A percentile compares a stretch with the other conserved stretches of the same genome.
Evolutionary conservation across 1,140 invertebrate species (phyloP).

Genomic region (Cyclina sinensis): DNA sequence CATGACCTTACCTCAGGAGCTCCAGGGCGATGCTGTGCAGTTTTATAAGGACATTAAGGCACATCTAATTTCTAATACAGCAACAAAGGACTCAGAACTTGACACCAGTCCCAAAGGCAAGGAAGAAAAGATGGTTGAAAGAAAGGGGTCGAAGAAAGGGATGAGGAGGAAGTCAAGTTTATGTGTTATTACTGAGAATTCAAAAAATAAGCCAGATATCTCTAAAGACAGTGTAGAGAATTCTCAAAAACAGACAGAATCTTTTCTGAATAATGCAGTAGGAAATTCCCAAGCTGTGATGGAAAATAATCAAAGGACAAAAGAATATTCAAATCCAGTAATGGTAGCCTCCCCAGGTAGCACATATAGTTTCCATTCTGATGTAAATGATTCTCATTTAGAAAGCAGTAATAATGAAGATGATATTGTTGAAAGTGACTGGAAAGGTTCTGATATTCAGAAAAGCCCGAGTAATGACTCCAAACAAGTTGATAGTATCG

Average conservation of each 20-base stretch:
- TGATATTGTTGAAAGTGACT: too few species aligned
- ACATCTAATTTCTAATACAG: conserved; percentile 54
- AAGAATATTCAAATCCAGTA: background rate
- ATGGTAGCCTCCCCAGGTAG: background rate
- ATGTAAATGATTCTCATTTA: background rate
- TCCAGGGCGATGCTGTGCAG: conserved; percentile 79
- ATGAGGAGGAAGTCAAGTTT: conserved; percentile 11
- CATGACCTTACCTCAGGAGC: conserved; percentile 73
- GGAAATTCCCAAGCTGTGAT: background rate
- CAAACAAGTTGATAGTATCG: background rate
- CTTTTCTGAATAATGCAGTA: background rate
- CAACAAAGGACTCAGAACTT: background rate
- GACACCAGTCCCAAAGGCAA: conserved; percentile 12
- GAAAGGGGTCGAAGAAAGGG: conserved; percentile 41
- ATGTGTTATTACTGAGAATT: background rate
- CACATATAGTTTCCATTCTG: background rate
- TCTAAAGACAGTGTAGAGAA: background rate
- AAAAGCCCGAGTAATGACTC: background rate
- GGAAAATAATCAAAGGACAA: background rate
- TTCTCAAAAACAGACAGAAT: background rate
- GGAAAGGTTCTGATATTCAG: too few species aligned
- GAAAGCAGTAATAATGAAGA: background rate
- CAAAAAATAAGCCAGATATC: background rate
- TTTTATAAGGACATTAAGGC: conserved; percentile 73
- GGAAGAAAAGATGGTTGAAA: conserved; percentile 29